Evolutionary conservation across 2,113 vertebrate genomes (phyloP).

Genomic region (Eulacestoma nigropectus): DNA sequence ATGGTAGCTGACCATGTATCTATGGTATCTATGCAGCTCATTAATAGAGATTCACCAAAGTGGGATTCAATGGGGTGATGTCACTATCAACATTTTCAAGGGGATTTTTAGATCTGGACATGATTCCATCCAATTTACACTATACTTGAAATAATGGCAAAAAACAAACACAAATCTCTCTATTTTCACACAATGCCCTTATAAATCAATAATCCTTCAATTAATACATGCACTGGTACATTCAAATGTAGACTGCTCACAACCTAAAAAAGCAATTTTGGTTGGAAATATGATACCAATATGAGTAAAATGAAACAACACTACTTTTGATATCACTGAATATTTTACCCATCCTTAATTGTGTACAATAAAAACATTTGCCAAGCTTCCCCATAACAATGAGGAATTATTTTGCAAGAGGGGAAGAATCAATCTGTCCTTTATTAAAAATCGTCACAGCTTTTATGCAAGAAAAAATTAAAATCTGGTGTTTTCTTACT

Average conservation of each 20-base stretch:
- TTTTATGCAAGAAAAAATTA: neutral
- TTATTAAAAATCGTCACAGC: neutral
- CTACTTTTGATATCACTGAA: neutral
- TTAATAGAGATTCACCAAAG: neutral
- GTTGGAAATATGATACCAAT: neutral
- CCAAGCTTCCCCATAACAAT: neutral
- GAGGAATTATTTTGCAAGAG: neutral
- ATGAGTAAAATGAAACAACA: neutral
- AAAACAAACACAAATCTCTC: neutral
- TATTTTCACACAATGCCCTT: neutral
- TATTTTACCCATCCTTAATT: neutral
- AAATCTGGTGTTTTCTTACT: neutral
- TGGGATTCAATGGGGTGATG: neutral
- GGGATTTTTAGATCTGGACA: neutral
- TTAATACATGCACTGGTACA: neutral
- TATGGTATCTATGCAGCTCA: neutral
- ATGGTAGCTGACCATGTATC: neutral
- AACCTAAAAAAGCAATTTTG: neutral
- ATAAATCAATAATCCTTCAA: neutral
- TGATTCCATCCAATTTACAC: neutral
- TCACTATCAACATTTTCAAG: neutral
- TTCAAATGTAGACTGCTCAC: neutral
- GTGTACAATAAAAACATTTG: neutral
- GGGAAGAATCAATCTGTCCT: neutral
- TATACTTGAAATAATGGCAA: neutral